These are phyloP conservation scores for Euzetes globulus DNA, from an alignment of 2,888 invertebrate genomes.

Conservation along the genomic window DNA sequence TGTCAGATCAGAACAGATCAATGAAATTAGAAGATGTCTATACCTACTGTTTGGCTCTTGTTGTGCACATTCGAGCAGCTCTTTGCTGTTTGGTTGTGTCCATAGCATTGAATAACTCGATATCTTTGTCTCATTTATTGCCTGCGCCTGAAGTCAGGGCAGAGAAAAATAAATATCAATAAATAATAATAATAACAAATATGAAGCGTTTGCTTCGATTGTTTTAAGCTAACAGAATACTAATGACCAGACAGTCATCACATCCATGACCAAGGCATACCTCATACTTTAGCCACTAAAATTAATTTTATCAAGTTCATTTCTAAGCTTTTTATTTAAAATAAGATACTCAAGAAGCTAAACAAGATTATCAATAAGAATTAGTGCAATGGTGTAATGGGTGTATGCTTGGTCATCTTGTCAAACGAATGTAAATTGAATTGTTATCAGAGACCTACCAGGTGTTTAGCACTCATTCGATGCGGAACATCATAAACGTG, in stretches of 20 bases:
- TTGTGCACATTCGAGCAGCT: neutral
- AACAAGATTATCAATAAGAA: too few species aligned
- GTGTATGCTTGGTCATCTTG: neutral
- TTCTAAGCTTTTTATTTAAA: too few species aligned
- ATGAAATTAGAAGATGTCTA: neutral
- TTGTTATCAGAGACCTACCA: constrained; percentile 2
- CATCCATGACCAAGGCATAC: neutral
- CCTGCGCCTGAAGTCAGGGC: neutral
- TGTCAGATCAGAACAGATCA: neutral
- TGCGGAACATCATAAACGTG: constrained; percentile 21
- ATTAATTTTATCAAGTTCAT: too few species aligned
- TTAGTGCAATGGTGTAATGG: too few species aligned
- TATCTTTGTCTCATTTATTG: neutral
- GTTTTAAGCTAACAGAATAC: neutral
- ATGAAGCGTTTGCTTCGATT: neutral
- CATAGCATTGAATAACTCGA: constrained; percentile 24
- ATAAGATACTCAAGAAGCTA: too few species aligned
- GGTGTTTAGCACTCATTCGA: constrained; percentile 4
- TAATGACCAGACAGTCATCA: neutral
- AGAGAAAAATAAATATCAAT: neutral
- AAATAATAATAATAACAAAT: neutral
- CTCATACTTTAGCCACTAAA: neutral
- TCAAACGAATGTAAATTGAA: neutral
- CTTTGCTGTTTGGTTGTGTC: constrained; percentile 2
- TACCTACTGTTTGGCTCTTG: constrained; percentile 3